Percentiles rank a stretch among this genome's conserved stretches.
Evolutionary conservation across 1,140 invertebrate species (phyloP).

Genomic region (Hycleus phaleratus): DNA sequence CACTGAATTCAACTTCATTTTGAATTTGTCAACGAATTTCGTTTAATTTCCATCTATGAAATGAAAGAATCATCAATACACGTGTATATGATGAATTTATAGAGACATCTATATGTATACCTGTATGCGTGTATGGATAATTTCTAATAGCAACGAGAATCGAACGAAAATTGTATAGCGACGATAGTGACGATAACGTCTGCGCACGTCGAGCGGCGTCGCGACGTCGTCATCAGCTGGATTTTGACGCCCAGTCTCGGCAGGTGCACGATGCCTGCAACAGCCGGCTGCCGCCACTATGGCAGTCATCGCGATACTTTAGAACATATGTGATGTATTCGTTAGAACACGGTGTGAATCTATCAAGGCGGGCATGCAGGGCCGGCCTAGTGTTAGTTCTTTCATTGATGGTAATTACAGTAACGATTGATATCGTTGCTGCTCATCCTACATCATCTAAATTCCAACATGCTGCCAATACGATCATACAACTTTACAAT

Average conservation of each 20-base stretch:
- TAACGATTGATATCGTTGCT: slow-evolving; percentile 17
- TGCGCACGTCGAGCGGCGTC: slow-evolving; percentile 24
- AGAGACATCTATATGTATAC: too few relatives aligned
- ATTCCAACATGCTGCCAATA: slow-evolving; percentile 21
- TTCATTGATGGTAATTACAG: slow-evolving; percentile 24
- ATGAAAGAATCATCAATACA: too few relatives aligned
- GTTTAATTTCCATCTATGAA: too few relatives aligned
- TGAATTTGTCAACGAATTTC: too few relatives aligned
- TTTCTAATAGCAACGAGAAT: too few relatives aligned
- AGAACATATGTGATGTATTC: slow-evolving; percentile 44
- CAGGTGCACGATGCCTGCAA: slow-evolving; percentile 31
- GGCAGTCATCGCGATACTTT: slow-evolving; percentile 36
- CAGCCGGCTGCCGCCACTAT: slow-evolving; percentile 36
- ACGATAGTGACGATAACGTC: too few relatives aligned
- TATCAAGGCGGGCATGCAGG: slow-evolving; percentile 50
- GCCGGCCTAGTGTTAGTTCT: slow-evolving; percentile 23
- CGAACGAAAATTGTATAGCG: too few relatives aligned
- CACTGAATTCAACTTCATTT: too few relatives aligned
- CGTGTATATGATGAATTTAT: too few relatives aligned
- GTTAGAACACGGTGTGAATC: slow-evolving; percentile 48
- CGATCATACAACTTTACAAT: slow-evolving; percentile 5
- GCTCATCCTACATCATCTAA: slow-evolving; percentile 16
- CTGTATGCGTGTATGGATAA: too few relatives aligned
- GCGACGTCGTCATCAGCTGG: slow-evolving; percentile 33
- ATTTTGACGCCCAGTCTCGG: slow-evolving; percentile 27